Conservation (phyloP, 1,140 invertebrate genomes). For the Aporrectodea caliginosa region DNA sequence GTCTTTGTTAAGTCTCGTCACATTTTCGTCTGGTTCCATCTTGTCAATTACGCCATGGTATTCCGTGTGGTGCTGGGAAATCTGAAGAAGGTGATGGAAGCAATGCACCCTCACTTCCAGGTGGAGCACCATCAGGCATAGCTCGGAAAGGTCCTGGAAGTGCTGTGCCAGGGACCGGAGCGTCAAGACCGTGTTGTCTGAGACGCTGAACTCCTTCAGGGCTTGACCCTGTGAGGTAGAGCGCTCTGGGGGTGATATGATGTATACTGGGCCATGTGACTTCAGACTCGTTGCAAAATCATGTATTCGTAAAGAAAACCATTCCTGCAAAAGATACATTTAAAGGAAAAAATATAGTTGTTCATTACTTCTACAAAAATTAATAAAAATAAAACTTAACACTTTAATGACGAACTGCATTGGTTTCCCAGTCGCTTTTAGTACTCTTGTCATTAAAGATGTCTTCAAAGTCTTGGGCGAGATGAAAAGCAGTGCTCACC, state of each 20-base stretch:
- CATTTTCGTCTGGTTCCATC: slow-evolving; percentile 72
- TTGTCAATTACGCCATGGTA: slow-evolving; percentile 55
- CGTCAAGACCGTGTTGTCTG: slow-evolving; percentile 34
- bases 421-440: no score
- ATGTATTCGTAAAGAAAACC: slow-evolving; percentile 63
- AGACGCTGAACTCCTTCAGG: background rate
- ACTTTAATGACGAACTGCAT: no score
- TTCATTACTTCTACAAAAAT: no score
- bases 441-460: no score
- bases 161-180: slow-evolving; percentile 67
- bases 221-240: background rate
- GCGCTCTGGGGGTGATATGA: background rate
- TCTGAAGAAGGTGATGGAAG: slow-evolving; percentile 80
- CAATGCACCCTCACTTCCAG: slow-evolving; percentile 91
- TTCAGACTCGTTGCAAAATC: slow-evolving; percentile 40
- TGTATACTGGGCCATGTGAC: background rate
- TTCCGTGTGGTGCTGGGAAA: slow-evolving; percentile 60
- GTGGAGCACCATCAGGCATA: slow-evolving; percentile 83
- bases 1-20: slow-evolving; percentile 75
- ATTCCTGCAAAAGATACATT: slow-evolving; percentile 66
- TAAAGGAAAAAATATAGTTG: no score
- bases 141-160: slow-evolving; percentile 83
- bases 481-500: no score
- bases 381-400: no score
- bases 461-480: no score